Conservation (phyloP, 2,888 invertebrate species). For the Nemoura dubitans region DNA sequence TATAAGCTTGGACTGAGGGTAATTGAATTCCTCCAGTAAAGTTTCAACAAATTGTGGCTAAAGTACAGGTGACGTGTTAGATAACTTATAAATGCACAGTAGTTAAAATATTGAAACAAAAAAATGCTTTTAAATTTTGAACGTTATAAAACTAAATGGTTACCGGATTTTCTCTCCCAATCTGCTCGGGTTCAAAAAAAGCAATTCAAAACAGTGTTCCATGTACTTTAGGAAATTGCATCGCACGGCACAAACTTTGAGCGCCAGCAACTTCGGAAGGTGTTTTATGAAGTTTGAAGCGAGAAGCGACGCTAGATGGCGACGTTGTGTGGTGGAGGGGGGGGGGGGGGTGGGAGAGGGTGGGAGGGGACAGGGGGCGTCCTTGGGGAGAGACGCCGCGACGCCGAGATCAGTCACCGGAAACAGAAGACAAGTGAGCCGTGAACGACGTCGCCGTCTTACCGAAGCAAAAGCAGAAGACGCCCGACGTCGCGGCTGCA, state of each 20-base stretch:
- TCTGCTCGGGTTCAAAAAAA: not conserved
- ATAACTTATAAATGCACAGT: too few relatives aligned
- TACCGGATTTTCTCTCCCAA: too few relatives aligned
- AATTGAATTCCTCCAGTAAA: too few relatives aligned
- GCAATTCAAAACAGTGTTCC: not conserved
- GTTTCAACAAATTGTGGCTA: too few relatives aligned
- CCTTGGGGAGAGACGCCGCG: slow-evolving; percentile 48
- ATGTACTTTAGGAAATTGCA: slow-evolving; percentile 25
- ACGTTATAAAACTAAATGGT: too few relatives aligned
- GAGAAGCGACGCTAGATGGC: not conserved
- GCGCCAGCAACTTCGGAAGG: slow-evolving; percentile 4
- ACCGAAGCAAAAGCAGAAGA: slow-evolving; percentile 23
- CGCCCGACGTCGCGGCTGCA: not conserved
- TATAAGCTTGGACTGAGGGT: too few relatives aligned
- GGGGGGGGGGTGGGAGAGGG: not conserved
- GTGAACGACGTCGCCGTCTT: slow-evolving; percentile 52
- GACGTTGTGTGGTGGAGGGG: not conserved
- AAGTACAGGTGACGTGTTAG: too few relatives aligned
- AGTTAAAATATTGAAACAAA: too few relatives aligned
- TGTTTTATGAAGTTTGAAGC: slow-evolving; percentile 38
- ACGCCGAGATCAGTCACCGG: slow-evolving; percentile 53
- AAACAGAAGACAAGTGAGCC: slow-evolving; percentile 56
- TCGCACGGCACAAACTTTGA: slow-evolving; percentile 17
- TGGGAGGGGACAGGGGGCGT: not conserved
- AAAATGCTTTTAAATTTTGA: too few relatives aligned